phyloP scores from a whole-genome alignment of 2,113 vertebrate genomes.

The Psittacula cyanocephala region DNA sequence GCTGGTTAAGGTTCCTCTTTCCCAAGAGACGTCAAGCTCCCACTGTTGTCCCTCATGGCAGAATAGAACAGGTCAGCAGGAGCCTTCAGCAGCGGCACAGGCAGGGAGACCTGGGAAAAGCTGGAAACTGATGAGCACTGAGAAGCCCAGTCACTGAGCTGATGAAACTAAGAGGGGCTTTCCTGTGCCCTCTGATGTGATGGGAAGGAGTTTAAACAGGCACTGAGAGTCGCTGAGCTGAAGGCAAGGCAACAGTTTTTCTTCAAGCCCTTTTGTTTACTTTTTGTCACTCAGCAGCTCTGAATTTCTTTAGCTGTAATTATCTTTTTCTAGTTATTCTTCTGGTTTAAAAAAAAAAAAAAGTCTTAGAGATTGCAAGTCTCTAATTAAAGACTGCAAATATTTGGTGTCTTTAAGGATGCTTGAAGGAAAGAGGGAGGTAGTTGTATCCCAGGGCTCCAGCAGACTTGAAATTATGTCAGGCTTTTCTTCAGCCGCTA shows the following conservation, averaged over 20 bases:
- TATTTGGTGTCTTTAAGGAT: background rate
- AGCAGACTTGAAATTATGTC: background rate
- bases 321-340: background rate
- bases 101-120: fast-evolving
- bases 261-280: background rate
- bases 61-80: background rate
- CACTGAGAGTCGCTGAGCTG: background rate
- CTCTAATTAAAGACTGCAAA: background rate
- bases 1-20: background rate
- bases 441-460: background rate
- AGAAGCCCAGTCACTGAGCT: background rate
- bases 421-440: background rate
- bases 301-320: background rate
- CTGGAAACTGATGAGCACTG: background rate
- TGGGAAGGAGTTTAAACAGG: background rate
- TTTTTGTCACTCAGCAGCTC: background rate
- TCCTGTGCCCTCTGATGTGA: fast-evolving
- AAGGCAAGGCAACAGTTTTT: background rate
- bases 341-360: background rate
- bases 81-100: background rate
- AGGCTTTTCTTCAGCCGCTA: background rate
- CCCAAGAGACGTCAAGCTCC: background rate
- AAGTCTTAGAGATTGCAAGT: background rate
- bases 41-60: background rate
- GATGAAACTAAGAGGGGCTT: background rate